These are phyloP conservation scores for Thalpophila matura DNA, from an alignment of 2,888 invertebrate genomes.

Conservation along the genomic window DNA sequence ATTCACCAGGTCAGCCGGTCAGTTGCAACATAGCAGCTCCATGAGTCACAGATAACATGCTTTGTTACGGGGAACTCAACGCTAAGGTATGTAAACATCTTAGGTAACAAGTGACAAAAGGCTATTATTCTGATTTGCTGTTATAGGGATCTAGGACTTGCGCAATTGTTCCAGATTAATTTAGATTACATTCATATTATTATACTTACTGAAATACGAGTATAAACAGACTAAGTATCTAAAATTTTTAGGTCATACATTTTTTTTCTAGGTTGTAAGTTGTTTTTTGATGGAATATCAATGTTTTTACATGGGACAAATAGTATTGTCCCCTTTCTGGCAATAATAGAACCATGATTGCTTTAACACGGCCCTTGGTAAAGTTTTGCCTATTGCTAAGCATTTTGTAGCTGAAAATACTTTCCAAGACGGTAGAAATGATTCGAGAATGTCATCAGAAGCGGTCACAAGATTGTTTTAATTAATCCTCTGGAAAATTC, in stretches of 20 bases:
- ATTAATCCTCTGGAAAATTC: no score
- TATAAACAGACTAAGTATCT: no score
- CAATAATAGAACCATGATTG: no score
- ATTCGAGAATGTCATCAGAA: background rate
- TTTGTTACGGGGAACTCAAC: slow-evolving; percentile 59
- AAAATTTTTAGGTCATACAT: no score
- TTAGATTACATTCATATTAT: background rate
- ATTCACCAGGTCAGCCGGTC: slow-evolving; percentile 59
- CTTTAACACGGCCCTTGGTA: no score
- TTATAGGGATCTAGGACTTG: background rate
- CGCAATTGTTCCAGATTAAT: slow-evolving; percentile 3
- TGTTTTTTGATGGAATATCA: no score
- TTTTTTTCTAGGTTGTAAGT: no score
- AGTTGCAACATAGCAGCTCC: slow-evolving; percentile 57
- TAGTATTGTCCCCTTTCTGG: no score
- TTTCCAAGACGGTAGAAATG: no score
- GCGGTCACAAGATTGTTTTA: no score
- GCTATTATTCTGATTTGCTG: slow-evolving; percentile 26
- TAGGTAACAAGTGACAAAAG: slow-evolving; percentile 21
- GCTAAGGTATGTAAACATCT: slow-evolving; percentile 53
- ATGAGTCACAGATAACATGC: slow-evolving; percentile 59
- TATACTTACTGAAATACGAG: no score
- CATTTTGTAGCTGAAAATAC: background rate
- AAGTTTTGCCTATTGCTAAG: background rate
- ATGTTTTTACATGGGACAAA: no score